Base-by-base conservation (phyloP, 2,888 invertebrate species). In the Drosophila suboccidentalis region DNA sequence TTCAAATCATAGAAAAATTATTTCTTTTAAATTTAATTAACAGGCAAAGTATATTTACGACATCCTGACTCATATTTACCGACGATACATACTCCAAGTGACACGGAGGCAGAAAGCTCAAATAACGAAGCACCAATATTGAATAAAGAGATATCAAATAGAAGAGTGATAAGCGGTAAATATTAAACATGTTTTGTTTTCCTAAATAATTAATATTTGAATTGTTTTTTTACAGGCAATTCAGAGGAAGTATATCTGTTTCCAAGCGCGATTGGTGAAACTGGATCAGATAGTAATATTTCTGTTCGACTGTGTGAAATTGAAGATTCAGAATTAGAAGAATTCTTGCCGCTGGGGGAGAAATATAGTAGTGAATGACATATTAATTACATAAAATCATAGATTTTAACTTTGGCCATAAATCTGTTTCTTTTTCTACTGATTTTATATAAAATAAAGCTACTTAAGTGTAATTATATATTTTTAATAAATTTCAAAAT, bases 221-320 rank as follows among this genome's bases (percentile, higher is more conserved):
- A 36, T 10, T 49, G 4, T 55, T 26, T 34, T 11, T 94, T 96
- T 93, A 6, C 54, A 87, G 87, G 82, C 61, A 78, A 85, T 96
- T 84, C 94, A 96, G 79, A 96, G 95, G 75, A 90, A 71, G 74
- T 91, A 81, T 83, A 89, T 82, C 73, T 91, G 60, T 75, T 88
- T 72, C 71, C 95, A 95, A 47, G 94, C 50, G 54, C 89, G 66
- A 64, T 70, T 57, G 73, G 66, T 43, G 78, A 71, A 61, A 78
- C 94, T 74, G 93, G 93, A 74, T 97, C 97, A 85, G 95, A 96
- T 92, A 97, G 98, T 93, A 97, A 97, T 93, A 94, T 97, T 82
- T 98, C 98, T 58, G 96, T 96, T 58, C 96, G 96, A 92, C 94
- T 98, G 76, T 98, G 98, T 94, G 98, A 98, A 94, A 97, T 98